A percentile compares a stretch with the other conserved stretches of the same genome.
phyloP scores from a whole-genome alignment of 2,888 invertebrate species.

The Lottia scabra region DNA sequence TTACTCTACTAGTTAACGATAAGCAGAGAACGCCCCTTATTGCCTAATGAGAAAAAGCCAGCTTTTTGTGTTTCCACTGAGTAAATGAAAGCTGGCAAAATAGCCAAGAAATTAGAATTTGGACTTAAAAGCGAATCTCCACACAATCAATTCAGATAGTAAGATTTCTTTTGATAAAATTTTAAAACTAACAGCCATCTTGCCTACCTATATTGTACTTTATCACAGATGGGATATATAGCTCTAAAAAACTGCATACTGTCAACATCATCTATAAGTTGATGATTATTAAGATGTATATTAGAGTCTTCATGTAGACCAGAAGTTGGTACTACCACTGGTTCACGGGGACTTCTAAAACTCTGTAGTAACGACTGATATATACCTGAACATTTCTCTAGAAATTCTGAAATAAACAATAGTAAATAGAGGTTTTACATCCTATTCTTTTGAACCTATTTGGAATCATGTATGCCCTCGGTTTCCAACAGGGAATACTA shows the following conservation, averaged over 20 bases:
- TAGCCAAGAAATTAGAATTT: too few species aligned
- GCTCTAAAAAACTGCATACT: conserved; percentile 63
- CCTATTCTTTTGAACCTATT: too few species aligned
- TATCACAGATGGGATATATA: conserved; percentile 59
- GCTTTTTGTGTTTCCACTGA: too few species aligned
- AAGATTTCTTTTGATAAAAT: too few species aligned
- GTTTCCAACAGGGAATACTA: too few species aligned
- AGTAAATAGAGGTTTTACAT: background rate
- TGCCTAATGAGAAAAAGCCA: too few species aligned
- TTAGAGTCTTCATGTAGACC: conserved; percentile 46
- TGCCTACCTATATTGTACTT: conserved; percentile 53
- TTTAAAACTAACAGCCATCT: background rate
- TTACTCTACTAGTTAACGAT: too few species aligned
- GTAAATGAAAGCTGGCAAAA: too few species aligned
- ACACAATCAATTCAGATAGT: too few species aligned
- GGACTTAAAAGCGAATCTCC: too few species aligned
- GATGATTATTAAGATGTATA: conserved; percentile 47
- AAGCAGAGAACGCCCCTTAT: too few species aligned
- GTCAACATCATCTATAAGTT: conserved; percentile 61
- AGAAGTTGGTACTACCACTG: conserved; percentile 65
- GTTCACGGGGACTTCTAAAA: conserved; percentile 56
- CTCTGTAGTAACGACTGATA: conserved; percentile 60
- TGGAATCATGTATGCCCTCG: too few species aligned
- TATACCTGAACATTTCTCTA: conserved; percentile 58
- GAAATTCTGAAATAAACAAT: conserved; percentile 54